Evolutionary conservation across 1,140 invertebrate genomes (phyloP).

Genomic region (Penaeus japonicus): DNA sequence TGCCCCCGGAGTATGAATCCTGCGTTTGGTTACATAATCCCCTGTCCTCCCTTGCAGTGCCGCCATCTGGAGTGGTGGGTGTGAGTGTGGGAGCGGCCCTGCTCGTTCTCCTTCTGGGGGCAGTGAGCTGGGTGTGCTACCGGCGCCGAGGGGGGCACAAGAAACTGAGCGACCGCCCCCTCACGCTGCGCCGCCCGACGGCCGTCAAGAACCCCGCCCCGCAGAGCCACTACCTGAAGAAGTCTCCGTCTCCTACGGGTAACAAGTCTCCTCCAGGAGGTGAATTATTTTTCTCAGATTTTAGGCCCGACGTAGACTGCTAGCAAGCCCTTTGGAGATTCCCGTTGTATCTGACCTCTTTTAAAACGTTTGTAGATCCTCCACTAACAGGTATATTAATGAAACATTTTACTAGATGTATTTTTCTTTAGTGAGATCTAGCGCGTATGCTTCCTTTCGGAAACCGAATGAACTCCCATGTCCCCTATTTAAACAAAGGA

Average conservation of each 20-base stretch:
- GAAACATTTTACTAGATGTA: no score
- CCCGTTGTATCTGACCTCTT: no score
- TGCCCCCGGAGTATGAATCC: no score
- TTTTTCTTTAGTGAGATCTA: no score
- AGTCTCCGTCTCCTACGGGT: constrained; percentile 84
- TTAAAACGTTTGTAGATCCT: no score
- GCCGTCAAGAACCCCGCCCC: constrained; percentile 74
- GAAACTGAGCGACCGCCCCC: constrained; percentile 58
- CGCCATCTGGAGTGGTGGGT: constrained; percentile 30
- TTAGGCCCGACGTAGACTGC: background rate
- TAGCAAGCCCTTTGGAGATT: no score
- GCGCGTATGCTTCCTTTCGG: no score
- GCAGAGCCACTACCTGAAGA: constrained; percentile 81
- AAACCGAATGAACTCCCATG: no score
- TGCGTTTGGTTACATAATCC: background rate
- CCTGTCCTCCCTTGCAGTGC: constrained; percentile 55
- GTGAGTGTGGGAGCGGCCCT: constrained; percentile 26
- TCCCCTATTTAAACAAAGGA: no score
- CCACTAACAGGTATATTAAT: no score
- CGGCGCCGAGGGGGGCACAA: constrained; percentile 60
- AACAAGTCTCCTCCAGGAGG: constrained; percentile 64
- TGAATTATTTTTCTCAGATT: constrained; percentile 9
- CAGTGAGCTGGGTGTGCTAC: constrained; percentile 62
- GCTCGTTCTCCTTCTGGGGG: constrained; percentile 20
- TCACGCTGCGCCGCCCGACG: constrained; percentile 69